Conservation (phyloP, 2,113 vertebrate genomes). For the Odocoileus hemionus region DNA sequence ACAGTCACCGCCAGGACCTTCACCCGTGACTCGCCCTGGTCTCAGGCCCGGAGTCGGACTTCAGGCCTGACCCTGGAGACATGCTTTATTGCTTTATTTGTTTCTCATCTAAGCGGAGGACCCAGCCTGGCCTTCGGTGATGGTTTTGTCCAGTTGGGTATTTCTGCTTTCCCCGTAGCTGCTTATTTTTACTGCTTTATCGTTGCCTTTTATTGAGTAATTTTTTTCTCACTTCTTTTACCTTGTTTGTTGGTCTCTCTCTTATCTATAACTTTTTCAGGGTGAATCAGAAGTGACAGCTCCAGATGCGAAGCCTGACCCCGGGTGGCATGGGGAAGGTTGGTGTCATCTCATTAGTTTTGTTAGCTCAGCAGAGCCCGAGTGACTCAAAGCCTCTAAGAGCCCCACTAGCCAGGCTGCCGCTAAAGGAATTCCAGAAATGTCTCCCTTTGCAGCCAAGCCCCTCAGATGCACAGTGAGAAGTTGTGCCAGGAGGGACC, state of each 20-base stretch:
- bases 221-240: neutral
- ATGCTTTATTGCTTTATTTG: conserved; percentile 60
- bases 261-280: conserved; percentile 19
- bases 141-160: neutral
- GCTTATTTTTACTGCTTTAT: conserved; percentile 45
- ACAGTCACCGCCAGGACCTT: neutral
- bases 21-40: neutral
- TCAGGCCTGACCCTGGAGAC: neutral
- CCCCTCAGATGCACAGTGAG: rapidly evolving
- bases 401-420: too few species aligned
- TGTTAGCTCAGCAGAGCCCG: neutral
- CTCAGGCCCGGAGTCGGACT: rapidly evolving
- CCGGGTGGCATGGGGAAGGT: rapidly evolving
- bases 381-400: rapidly evolving
- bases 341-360: neutral
- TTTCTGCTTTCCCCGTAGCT: neutral
- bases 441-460: rapidly evolving
- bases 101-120: neutral
- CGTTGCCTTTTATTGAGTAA: conserved; percentile 50
- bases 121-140: conserved; percentile 30
- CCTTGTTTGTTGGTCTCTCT: neutral
- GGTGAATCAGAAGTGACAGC: neutral
- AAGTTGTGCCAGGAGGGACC: neutral
- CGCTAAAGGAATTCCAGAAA: neutral
- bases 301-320: neutral